A percentile compares a stretch with the other conserved stretches of the same genome.
phyloP scores from a whole-genome alignment of 2,113 vertebrate species.

The Hydrolagus affinis region DNA sequence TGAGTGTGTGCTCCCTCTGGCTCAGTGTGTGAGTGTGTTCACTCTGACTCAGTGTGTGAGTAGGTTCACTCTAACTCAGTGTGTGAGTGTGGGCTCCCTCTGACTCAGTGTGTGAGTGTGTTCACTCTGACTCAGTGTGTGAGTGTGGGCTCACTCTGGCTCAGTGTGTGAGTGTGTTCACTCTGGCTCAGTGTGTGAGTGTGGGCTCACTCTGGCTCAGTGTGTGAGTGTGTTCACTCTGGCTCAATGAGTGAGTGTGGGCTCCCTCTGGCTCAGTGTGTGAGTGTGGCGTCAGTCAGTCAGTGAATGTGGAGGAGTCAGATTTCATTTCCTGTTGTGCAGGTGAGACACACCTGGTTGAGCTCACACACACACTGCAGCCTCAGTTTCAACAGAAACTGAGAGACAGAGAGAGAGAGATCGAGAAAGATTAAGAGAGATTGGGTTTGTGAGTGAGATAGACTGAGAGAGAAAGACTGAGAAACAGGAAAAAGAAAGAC shows the following conservation, averaged over 20 bases:
- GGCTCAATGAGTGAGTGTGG: not conserved
- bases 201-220: not conserved
- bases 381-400: too few species aligned
- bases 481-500: too few species aligned
- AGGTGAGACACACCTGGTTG: not conserved
- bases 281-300: not conserved
- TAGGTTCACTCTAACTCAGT: not conserved
- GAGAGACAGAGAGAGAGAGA: too few species aligned
- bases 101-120: not conserved
- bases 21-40: not conserved
- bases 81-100: not conserved
- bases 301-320: not conserved
- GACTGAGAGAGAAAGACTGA: too few species aligned
- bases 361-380: not conserved
- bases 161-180: not conserved
- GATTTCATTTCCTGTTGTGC: constrained; percentile 10
- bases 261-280: not conserved
- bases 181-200: not conserved
- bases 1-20: not conserved
- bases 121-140: not conserved
- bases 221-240: not conserved
- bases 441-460: too few species aligned
- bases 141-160: not conserved
- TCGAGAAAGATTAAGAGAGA: too few species aligned
- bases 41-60: not conserved